A percentile compares a stretch with the other conserved stretches of the same genome.
phyloP scores from a whole-genome alignment of 2,888 invertebrate species.

The Zygaena filipendulae region DNA sequence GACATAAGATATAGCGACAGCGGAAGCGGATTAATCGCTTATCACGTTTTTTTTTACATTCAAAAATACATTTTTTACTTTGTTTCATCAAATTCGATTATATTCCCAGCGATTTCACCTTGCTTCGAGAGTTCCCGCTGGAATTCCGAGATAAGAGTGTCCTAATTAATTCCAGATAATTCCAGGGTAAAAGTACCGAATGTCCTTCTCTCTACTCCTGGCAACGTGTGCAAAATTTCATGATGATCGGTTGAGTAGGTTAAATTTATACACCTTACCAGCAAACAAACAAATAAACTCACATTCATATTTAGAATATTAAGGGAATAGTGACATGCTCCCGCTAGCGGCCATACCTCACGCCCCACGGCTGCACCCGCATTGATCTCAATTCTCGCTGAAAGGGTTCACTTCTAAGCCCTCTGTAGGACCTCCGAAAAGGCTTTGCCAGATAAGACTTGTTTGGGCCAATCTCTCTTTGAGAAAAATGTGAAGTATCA shows the following conservation, averaged over 20 bases:
- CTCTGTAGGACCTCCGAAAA: conserved; percentile 33
- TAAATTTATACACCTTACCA: too few species aligned
- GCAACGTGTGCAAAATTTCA: too few species aligned
- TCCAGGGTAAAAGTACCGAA: too few species aligned
- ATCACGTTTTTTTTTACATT: too few species aligned
- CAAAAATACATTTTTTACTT: not conserved
- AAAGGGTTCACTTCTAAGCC: conserved; percentile 49
- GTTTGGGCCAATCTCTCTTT: conserved; percentile 38
- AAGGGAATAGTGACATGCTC: not conserved
- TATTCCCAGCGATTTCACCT: not conserved
- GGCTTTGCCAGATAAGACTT: conserved; percentile 47
- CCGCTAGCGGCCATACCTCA: conserved; percentile 16
- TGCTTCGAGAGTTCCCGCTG: not conserved
- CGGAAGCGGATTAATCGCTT: too few species aligned
- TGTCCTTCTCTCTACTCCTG: not conserved
- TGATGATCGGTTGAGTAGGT: too few species aligned
- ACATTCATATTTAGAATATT: not conserved
- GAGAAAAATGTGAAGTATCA: conserved; percentile 43
- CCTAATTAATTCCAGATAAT: not conserved
- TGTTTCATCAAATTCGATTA: not conserved
- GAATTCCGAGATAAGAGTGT: not conserved
- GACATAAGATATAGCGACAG: conserved; percentile 11
- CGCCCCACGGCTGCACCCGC: conserved; percentile 17
- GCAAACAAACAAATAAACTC: too few species aligned
- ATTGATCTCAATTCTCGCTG: conserved; percentile 40